Base-by-base conservation (phyloP, 2,113 vertebrate species). In the Brachypteracias leptosomus region DNA sequence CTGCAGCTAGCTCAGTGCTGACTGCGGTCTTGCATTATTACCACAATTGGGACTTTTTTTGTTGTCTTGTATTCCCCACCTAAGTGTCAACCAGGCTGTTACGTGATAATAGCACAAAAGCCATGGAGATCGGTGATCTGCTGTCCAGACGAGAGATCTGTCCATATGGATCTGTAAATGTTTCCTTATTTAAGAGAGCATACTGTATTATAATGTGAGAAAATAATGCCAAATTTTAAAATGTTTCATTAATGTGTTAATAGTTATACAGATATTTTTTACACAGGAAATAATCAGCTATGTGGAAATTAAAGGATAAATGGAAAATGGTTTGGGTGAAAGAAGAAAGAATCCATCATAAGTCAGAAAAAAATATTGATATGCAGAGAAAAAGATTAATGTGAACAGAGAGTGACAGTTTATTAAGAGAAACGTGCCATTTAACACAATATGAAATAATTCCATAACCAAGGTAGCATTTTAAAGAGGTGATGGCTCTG, bases 321-420 rank as follows among this genome's bases (percentile, higher is more conserved):
- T 88, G 75, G 28, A 40, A 93, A 74, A 91, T 7, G 14, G 28
- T 85, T 29, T 79, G 44, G 66, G 54, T 91, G 82, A 83, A 82
- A 76, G 70, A 87, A 71, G 47, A 61, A 87, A 82, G 62, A 93
- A 81, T 38, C 91, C 10, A 18, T 86, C 67, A 55, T 52, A 19
- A 78, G 18, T 81, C 47, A 68, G 61, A 95, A 36, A 89, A 91
- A 95, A 89, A 88, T 93, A 89, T 11, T 93, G 71, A 82, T 85
- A 40, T 70, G 58, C 70, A 88, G 75, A 88, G 49, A 51, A 88
- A 77, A 81, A 73, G 54, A 87, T 87, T 65, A 85, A 82, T 0
- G 0, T 42, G 77, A 94, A 47, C 36, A 92, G 58, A 75, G 67
- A 54, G 42, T 88, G 73, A 21, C 66, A 87, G 47, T 46, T 90